A percentile compares a stretch with the other conserved stretches of the same genome.
phyloP scores from a whole-genome alignment of 2,888 invertebrate genomes.

The Pimpla rufipes region DNA sequence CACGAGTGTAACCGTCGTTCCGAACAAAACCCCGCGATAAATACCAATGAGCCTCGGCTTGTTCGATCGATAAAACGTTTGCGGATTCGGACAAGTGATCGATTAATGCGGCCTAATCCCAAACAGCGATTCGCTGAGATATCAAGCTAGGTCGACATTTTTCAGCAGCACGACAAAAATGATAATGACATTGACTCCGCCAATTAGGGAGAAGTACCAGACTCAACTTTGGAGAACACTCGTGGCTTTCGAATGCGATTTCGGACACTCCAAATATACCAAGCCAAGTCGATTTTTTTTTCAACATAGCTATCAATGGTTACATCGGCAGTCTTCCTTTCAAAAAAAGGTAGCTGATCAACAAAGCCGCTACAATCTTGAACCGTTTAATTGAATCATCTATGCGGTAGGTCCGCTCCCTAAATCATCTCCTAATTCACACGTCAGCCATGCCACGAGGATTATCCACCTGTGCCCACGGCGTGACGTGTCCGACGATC shows the following conservation, averaged over 20 bases:
- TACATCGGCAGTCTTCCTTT: too few species aligned
- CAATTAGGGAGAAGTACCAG: too few species aligned
- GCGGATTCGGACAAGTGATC: neutral
- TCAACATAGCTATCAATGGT: too few species aligned
- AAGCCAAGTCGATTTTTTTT: too few species aligned
- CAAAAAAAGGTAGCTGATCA: neutral
- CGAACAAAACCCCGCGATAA: neutral
- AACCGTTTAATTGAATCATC: neutral
- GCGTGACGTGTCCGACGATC: conserved; percentile 10
- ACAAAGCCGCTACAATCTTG: neutral
- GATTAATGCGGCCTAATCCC: too few species aligned
- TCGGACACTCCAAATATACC: too few species aligned
- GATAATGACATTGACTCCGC: too few species aligned
- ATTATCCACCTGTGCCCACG: conserved; percentile 21
- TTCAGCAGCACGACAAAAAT: too few species aligned
- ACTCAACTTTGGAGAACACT: too few species aligned
- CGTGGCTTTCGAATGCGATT: too few species aligned
- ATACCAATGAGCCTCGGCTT: neutral
- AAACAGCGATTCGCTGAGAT: too few species aligned
- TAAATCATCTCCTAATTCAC: conserved; percentile 5
- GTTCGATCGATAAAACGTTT: neutral
- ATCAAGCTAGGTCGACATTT: too few species aligned
- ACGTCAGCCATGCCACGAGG: neutral
- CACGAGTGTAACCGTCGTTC: neutral
- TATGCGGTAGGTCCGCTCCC: neutral